phyloP scores from a whole-genome alignment of 2,797 vertebrate species.

The Coranthus polyacanthus region DNA sequence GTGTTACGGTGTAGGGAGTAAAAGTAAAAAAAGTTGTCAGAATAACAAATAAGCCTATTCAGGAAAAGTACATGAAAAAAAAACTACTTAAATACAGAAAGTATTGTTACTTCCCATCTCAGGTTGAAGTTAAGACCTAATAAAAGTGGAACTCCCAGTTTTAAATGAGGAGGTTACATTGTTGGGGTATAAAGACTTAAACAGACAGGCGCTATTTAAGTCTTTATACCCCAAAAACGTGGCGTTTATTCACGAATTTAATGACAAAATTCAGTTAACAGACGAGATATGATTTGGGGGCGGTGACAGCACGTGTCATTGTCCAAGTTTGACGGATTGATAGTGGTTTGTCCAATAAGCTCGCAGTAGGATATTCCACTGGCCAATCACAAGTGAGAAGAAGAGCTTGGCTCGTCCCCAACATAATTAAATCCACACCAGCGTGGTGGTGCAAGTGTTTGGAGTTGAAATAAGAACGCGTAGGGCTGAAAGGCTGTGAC shows the following conservation, averaged over 20 bases:
- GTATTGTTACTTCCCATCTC: too few species aligned
- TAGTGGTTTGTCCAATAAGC: conserved; percentile 62
- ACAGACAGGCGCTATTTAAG: too few species aligned
- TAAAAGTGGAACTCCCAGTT: too few species aligned
- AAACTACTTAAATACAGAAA: too few species aligned
- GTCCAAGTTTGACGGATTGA: conserved; percentile 67
- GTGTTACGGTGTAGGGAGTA: too few species aligned
- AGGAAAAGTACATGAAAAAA: too few species aligned
- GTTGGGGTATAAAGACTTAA: background rate
- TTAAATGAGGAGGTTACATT: background rate
- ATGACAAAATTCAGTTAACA: background rate
- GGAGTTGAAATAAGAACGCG: conserved; percentile 45
- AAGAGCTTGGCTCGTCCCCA: conserved; percentile 23
- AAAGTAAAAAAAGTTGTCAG: too few species aligned
- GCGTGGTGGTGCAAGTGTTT: conserved; percentile 74
- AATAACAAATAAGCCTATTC: too few species aligned
- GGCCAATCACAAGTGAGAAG: conserved; percentile 72
- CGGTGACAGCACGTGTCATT: conserved; percentile 38
- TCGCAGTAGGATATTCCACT: rapidly evolving
- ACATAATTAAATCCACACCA: conserved; percentile 79
- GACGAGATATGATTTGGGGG: conserved; percentile 46
- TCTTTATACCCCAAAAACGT: background rate
- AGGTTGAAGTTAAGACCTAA: too few species aligned
- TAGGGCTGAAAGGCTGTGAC: conserved; percentile 8
- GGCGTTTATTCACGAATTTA: background rate